Evolutionary conservation across 2,113 vertebrate species (phyloP).

Genomic region (Thermophis baileyi): DNA sequence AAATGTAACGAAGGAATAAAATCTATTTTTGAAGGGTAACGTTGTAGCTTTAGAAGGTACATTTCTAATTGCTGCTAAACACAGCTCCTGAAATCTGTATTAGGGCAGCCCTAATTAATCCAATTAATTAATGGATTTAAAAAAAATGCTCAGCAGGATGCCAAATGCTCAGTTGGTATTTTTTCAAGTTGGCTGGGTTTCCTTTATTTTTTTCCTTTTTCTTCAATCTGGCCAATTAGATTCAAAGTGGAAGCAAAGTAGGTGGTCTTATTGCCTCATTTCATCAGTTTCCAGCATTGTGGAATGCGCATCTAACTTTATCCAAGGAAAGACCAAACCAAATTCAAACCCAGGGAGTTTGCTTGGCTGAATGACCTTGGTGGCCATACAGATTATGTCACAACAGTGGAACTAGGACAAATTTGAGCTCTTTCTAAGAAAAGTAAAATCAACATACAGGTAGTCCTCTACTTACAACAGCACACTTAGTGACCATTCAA

Average conservation of each 20-base stretch:
- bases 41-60: neutral
- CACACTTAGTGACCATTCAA: neutral
- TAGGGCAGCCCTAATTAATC: neutral
- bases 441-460: too few species aligned
- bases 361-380: neutral
- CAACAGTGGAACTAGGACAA: neutral
- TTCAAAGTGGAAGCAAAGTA: neutral
- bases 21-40: neutral
- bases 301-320: neutral
- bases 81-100: neutral
- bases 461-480: too few species aligned
- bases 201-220: neutral
- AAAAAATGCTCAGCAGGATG: neutral
- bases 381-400: neutral
- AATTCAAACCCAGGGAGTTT: neutral
- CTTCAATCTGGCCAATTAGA: neutral
- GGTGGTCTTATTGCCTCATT: neutral
- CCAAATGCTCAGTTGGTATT: neutral
- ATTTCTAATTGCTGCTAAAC: neutral
- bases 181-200: neutral
- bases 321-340: too few species aligned
- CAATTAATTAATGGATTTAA: neutral
- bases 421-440: too few species aligned
- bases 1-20: neutral
- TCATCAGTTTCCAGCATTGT: neutral